Evolutionary conservation across 2,113 vertebrate genomes (phyloP), one percentile per base, ranked within the genome.

Genomic region (Odontesthes bonariensis): DNA sequence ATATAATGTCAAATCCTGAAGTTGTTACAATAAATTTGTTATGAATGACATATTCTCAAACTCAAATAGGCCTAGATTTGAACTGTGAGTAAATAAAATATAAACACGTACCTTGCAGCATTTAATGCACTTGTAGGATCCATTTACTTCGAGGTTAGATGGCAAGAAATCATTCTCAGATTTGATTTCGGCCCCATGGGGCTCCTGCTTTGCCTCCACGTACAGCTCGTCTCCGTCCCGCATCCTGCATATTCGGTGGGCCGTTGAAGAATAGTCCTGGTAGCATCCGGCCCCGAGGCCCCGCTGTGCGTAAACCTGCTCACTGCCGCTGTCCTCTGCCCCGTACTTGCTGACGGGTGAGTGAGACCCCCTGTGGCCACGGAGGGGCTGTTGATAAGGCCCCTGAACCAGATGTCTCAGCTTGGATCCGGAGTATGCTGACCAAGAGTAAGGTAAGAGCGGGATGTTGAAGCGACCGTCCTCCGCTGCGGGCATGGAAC

Each of bases 81-180:
- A 31, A 32, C 7, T 56, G 27, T 17, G 7, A 4, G 13, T 27
- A 55, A 47, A 5, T 20, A 12, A 27, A 27, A 8, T 44, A 11
- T 20, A 56, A 58, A 64, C 23, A 40, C 75, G 14, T 92, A 99
- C 98, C 97, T 99, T 99, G 85, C 95, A 96, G 90, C 98, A 99
- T 80, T 98, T 99, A 72, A 98, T 90, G 86, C 98, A 99, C 82
- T 97, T 99, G 83, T 95, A 99, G 32, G 96, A 94, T 40, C 93
- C 86, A 55, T 88, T 95, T 46, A 96, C 85, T 20, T 97, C 93
- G 33, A 96, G 65, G 3, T 95, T 95, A 4, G 95, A 94, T 77
- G 95, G 96, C 66, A 95, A 89, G n/a, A 96, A 90, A 23, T 97
- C 95, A 0, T 95, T 93, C 71, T 98, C 96, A 63, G 96, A 77